Evolutionary conservation across 2,113 vertebrate genomes (phyloP).

Genomic region (Oryzias javanicus): DNA sequence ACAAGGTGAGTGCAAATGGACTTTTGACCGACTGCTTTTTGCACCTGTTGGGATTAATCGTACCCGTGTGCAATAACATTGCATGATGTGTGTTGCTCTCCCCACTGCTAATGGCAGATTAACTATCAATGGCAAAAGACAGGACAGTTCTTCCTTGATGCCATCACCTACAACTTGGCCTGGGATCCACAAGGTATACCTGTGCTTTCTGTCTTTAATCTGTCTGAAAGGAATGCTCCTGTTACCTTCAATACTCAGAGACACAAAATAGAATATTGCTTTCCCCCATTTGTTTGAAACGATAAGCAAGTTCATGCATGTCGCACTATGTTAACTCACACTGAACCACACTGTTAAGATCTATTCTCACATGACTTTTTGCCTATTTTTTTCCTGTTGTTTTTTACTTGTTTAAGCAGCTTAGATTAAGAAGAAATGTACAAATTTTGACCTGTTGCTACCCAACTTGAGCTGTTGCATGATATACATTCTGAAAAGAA

Average conservation of each 20-base stretch:
- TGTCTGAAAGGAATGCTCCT: background rate
- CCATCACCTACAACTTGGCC: constrained; percentile 95
- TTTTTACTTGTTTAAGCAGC: background rate
- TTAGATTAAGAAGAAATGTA: background rate
- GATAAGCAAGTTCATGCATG: too few relatives aligned
- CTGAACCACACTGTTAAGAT: too few relatives aligned
- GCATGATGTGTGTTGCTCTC: constrained; percentile 60
- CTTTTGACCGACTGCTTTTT: background rate
- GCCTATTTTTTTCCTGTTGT: background rate
- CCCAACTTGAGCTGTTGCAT: too few relatives aligned
- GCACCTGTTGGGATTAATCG: constrained; percentile 15
- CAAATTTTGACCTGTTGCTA: too few relatives aligned
- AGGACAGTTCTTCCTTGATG: constrained; percentile 95
- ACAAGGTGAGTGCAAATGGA: constrained; percentile 83
- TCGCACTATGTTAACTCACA: too few relatives aligned
- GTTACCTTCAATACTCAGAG: too few relatives aligned
- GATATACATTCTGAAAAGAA: too few relatives aligned
- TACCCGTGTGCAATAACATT: constrained; percentile 43
- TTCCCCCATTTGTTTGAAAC: too few relatives aligned
- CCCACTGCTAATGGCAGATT: constrained; percentile 81
- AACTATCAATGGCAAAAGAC: constrained; percentile 99
- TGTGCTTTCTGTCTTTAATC: constrained; percentile 35
- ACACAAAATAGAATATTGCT: too few relatives aligned
- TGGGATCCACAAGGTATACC: constrained; percentile 97
- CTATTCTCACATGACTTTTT: too few relatives aligned